phyloP scores from a whole-genome alignment of 2,113 vertebrate genomes.

The Otocyon megalotis region DNA sequence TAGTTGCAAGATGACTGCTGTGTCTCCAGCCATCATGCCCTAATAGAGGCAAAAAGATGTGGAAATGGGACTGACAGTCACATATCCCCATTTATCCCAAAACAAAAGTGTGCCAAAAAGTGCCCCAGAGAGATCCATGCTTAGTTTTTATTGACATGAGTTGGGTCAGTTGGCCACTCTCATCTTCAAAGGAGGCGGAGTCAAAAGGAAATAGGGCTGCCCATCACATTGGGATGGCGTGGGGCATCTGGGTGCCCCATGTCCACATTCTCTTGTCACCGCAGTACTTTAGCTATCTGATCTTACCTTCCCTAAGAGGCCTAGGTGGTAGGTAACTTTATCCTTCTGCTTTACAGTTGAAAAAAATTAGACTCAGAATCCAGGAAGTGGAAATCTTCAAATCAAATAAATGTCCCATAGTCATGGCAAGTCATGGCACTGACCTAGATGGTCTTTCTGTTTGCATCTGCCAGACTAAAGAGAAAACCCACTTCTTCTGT shows the following conservation, averaged over 20 bases:
- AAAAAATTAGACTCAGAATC: background rate
- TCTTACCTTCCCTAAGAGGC: background rate
- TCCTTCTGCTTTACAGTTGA: background rate
- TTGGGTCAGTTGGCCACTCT: background rate
- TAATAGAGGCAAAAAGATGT: background rate
- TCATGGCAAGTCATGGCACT: too few species aligned
- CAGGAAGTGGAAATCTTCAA: background rate
- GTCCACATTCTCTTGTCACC: background rate
- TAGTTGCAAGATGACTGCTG: background rate
- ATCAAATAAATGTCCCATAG: fast-evolving
- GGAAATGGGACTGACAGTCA: background rate
- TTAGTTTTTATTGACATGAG: too few species aligned
- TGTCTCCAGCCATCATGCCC: background rate
- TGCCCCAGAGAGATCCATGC: background rate
- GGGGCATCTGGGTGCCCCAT: too few species aligned
- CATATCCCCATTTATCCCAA: background rate
- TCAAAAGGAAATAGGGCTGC: background rate
- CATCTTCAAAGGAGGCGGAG: background rate
- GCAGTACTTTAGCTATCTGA: too few species aligned
- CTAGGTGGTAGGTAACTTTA: background rate
- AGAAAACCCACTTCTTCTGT: background rate
- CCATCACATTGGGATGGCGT: background rate
- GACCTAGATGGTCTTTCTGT: background rate
- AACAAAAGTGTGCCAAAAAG: background rate
- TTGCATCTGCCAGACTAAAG: background rate